Conservation (phyloP, 2,888 invertebrate species). For the Carpatolechia fugitivella region DNA sequence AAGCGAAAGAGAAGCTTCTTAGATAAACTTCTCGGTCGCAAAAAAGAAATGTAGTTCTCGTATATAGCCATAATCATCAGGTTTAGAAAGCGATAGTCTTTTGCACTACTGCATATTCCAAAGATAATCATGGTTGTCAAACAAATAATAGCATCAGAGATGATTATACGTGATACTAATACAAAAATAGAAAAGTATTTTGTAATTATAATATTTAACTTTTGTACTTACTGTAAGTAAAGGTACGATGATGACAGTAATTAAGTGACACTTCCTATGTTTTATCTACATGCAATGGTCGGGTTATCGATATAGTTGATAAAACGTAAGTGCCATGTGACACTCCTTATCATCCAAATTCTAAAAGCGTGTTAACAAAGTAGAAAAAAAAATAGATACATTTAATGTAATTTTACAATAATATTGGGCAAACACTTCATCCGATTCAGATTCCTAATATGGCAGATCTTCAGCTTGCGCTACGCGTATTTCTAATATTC, state of each 20-base stretch:
- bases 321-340: constrained; percentile 70
- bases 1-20: constrained; percentile 73
- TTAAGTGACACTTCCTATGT: constrained; percentile 64
- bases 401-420: too few species aligned
- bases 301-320: constrained; percentile 71
- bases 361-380: constrained; percentile 29
- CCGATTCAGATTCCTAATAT: too few species aligned
- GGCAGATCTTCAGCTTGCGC: too few species aligned
- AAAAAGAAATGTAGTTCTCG: constrained; percentile 55
- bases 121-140: constrained; percentile 62
- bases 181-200: neutral
- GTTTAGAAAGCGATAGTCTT: constrained; percentile 30
- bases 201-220: constrained; percentile 1
- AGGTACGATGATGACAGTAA: constrained; percentile 33
- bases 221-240: neutral
- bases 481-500: too few species aligned
- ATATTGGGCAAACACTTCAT: too few species aligned
- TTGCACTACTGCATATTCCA: constrained; percentile 58
- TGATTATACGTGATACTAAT: constrained; percentile 52
- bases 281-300: constrained; percentile 71
- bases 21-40: constrained; percentile 69
- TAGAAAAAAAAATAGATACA: neutral
- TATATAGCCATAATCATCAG: constrained; percentile 36
- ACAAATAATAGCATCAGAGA: constrained; percentile 57
- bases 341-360: constrained; percentile 68